Conservation (phyloP, 2,888 invertebrate genomes). For the Sceliomorpha sp. region DNA sequence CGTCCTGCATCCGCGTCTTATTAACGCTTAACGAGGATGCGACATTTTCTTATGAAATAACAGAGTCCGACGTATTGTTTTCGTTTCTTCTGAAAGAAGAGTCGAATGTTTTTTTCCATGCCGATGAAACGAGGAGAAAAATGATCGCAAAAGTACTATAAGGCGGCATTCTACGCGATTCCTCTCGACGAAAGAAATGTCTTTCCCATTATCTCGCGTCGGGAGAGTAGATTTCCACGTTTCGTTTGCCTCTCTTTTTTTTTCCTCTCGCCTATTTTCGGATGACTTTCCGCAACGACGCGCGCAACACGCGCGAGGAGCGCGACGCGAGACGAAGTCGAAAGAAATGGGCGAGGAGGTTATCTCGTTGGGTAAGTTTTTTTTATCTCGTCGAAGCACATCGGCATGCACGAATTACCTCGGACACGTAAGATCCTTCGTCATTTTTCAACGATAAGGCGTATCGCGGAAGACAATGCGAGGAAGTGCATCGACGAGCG, state of each 20-base stretch:
- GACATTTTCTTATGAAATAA: too few species aligned
- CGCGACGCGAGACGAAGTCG: too few species aligned
- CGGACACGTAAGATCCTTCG: constrained; percentile 8
- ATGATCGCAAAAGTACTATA: background rate
- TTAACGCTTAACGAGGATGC: too few species aligned
- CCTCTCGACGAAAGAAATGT: background rate
- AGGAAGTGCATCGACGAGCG: constrained; percentile 22
- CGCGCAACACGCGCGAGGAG: constrained; percentile 19
- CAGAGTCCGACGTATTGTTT: too few species aligned
- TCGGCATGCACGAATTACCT: constrained; percentile 10
- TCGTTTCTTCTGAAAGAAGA: constrained; percentile 40
- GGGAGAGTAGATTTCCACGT: constrained; percentile 36
- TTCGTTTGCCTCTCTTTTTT: constrained; percentile 11
- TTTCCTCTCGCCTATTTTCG: constrained; percentile 20
- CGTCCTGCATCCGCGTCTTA: too few species aligned
- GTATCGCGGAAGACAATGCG: constrained; percentile 20
- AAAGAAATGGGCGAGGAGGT: too few species aligned
- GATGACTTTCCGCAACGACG: constrained; percentile 33
- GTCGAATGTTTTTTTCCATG: background rate
- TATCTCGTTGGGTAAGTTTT: constrained; percentile 34
- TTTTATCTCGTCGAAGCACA: constrained; percentile 30
- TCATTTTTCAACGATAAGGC: constrained; percentile 23
- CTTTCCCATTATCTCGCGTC: constrained; percentile 3
- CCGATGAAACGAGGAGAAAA: background rate
- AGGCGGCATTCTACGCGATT: background rate